Evolutionary conservation across 2,888 invertebrate species (phyloP).

Genomic region (Drosophila ustulata): DNA sequence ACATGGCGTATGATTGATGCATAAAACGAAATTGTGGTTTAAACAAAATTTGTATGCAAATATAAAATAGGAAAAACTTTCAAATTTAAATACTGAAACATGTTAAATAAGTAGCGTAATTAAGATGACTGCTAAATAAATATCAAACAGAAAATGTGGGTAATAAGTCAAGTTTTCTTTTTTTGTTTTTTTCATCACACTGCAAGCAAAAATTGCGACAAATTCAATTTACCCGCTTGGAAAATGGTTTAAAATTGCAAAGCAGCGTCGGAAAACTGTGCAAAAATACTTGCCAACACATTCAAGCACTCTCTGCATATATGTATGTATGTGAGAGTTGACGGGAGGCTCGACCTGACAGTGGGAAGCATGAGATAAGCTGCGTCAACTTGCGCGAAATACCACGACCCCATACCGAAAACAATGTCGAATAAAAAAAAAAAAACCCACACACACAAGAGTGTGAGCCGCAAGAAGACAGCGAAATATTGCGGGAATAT

Average conservation of each 20-base stretch:
- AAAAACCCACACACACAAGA: not conserved
- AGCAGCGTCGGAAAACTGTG: slow-evolving; percentile 60
- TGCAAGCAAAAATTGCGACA: slow-evolving; percentile 34
- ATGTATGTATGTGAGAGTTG: slow-evolving; percentile 24
- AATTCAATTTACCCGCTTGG: slow-evolving; percentile 37
- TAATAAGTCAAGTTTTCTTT: not conserved
- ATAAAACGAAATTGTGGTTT: not conserved
- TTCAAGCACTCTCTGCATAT: slow-evolving; percentile 9
- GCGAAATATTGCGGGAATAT: slow-evolving; percentile 75
- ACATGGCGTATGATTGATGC: slow-evolving; percentile 2
- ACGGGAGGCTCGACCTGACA: slow-evolving; percentile 57
- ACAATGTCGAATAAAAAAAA: slow-evolving; percentile 15
- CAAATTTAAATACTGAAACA: not conserved
- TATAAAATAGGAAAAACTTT: not conserved
- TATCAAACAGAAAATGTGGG: not conserved
- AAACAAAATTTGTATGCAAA: not conserved
- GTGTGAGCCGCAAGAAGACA: slow-evolving; percentile 52
- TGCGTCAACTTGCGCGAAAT: slow-evolving; percentile 68
- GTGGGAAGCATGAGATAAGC: slow-evolving; percentile 71
- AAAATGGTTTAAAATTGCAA: slow-evolving; percentile 52
- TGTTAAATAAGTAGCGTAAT: not conserved
- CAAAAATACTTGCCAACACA: slow-evolving; percentile 55
- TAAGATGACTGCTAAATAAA: slow-evolving; percentile 3
- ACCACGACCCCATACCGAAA: slow-evolving; percentile 20
- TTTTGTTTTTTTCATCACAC: not conserved